phyloP scores from a whole-genome alignment of 2,797 vertebrate genomes.

The Gymnothorax reevesii region DNA sequence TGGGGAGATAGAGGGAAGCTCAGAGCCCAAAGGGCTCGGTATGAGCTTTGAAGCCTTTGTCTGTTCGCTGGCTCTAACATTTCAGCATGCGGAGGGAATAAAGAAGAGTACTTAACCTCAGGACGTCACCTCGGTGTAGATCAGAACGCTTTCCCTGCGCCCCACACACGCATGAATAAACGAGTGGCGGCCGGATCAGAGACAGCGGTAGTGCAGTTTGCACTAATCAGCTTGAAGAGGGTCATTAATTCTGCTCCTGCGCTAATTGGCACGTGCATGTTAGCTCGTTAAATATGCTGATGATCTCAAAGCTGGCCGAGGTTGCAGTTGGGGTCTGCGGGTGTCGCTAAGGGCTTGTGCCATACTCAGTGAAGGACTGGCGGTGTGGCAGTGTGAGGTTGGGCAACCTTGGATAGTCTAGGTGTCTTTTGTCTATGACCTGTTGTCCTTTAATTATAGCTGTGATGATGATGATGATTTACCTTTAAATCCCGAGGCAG shows the following conservation, averaged over 20 bases:
- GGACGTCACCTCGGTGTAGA: neutral
- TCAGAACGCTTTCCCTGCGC: neutral
- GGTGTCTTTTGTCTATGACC: slow-evolving; percentile 46
- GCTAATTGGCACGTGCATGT: neutral
- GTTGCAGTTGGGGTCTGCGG: neutral
- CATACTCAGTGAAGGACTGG: neutral
- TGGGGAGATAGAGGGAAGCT: neutral
- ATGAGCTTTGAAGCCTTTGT: slow-evolving; percentile 12
- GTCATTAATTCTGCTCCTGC: neutral
- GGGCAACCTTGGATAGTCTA: too few relatives aligned
- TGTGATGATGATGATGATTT: slow-evolving; percentile 62
- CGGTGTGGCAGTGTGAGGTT: neutral
- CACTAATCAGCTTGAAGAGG: slow-evolving; percentile 21
- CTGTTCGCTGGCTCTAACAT: neutral
- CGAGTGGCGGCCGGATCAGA: neutral
- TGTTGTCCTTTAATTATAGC: slow-evolving; percentile 40
- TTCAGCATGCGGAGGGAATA: neutral
- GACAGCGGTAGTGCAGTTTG: neutral
- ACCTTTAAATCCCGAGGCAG: slow-evolving; percentile 64
- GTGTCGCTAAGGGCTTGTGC: too few relatives aligned
- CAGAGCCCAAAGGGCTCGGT: neutral
- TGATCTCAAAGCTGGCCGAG: neutral
- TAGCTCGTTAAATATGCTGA: slow-evolving; percentile 13
- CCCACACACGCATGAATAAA: too few relatives aligned
- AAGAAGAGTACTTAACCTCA: slow-evolving; percentile 10